Evolutionary conservation across 1,140 invertebrate genomes (phyloP), one percentile per base, ranked within the genome.

Genomic region (Lepidurus packardi): DNA sequence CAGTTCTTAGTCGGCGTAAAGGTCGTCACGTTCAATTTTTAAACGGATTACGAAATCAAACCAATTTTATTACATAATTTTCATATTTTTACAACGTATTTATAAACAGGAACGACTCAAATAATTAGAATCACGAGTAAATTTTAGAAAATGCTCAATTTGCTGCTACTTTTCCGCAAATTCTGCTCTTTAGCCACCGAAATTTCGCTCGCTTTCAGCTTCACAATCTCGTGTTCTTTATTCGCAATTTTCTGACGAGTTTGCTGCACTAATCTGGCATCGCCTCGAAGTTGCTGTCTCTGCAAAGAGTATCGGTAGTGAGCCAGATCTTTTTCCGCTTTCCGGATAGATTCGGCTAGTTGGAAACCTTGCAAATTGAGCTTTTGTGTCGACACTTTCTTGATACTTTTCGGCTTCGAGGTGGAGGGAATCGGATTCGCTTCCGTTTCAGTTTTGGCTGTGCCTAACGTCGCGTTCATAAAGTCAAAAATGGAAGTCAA

Each of bases 401-500:
- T 92, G 73, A 88, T 87, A 24, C 84, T 80, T 76, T 81, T 81
- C 77, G 77, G 9, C 9, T 41, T 21, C 3, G 73, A 21, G 43
- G 34, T 24, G n/a, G 24, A 7, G 25, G 34, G 6, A 76, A 25
- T 73, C 21, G 45, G 21, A 73, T 74, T 16, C 13, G 34, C 65
- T 73, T 76, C 13, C 7, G 13, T 16, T 83, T 85, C 83, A 87
- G 82, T 82, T 82, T 53, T 84, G 45, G 16, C 10, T 1, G 45
- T 16, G 2, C 45, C 84, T 53, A 95, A 84, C 76, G 90, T 91
- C 47, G 87, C 88, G 83, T 96, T 96, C 11, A 96, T 88, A 82
- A 95, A 93, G 83, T 92, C 91, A 84, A 96, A 95, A 11, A 95
- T 89, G 85, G 91, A 88, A 76, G 85, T 86, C 80, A 86, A 84